Evolutionary conservation across 1,140 invertebrate genomes (phyloP).

Genomic region (Brachionus sp.): DNA sequence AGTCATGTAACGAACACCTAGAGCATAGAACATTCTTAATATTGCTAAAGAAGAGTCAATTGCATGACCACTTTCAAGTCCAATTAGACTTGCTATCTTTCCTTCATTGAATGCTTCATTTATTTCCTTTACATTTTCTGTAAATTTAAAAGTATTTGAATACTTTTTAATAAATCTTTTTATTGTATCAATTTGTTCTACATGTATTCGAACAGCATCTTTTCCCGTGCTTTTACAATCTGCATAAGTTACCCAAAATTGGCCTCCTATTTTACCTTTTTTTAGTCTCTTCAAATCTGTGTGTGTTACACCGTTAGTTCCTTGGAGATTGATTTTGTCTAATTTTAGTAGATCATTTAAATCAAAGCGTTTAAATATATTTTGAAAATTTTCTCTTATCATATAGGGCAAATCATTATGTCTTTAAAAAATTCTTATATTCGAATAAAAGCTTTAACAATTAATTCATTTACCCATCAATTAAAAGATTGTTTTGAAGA

Average conservation of each 20-base stretch:
- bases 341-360: conserved; percentile 5
- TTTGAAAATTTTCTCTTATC: conserved; percentile 42
- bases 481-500: conserved; percentile 8
- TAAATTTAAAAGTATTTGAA: conserved; percentile 71
- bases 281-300: conserved; percentile 79
- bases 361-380: conserved; percentile 1
- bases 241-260: conserved; percentile 85
- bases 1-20: conserved; percentile 75
- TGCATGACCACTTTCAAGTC: conserved; percentile 77
- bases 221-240: conserved; percentile 75
- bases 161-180: conserved; percentile 76
- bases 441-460: neutral
- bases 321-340: neutral
- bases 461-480: neutral
- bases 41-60: conserved; percentile 72
- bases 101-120: conserved; percentile 71
- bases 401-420: conserved; percentile 37
- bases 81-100: conserved; percentile 75
- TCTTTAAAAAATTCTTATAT: neutral
- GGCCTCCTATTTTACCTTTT: conserved; percentile 74
- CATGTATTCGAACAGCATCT: conserved; percentile 76
- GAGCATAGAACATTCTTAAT: conserved; percentile 70
- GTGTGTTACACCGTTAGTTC: conserved; percentile 53
- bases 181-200: conserved; percentile 82
- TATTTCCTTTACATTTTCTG: conserved; percentile 71